Evolutionary conservation across 1,140 invertebrate species (phyloP), one percentile per base, ranked within the genome.

Genomic region (Monochamus saltuarius): DNA sequence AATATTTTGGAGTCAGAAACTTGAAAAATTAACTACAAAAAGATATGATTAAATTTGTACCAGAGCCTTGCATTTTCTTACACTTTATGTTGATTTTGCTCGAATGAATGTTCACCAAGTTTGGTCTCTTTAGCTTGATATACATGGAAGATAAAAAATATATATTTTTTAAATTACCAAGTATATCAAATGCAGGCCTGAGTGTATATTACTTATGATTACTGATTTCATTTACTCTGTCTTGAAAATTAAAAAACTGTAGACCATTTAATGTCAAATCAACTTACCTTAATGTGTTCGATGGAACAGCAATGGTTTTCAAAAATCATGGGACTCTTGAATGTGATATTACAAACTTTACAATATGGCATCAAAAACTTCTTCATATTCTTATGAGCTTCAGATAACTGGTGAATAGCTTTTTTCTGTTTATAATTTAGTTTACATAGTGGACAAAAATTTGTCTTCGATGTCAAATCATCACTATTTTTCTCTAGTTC

Each of bases 301-400:
- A 91, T 74, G 0, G 87, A 87, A 70, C 88, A 91, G 39, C 89
- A 83, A 75, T 92, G 90, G 60, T 86, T 88, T 71, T 91, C 89
- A 73, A 89, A 91, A 2, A 87, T 78, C 88, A 91, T 91, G 7
- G 89, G 88, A 58, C 88, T 89, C 54, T 88, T 87, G 75, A 90
- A 91, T 11, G 84, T 83, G 52, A 89, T 76, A 17, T 84, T 84
- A 73, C 87, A 89, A 37, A 86, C 79, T 64, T 85, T 85, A 67
- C 89, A 92, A 69, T 85, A 87, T 0, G 89, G 89, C 78, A 88
- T 85, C n/a, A 92, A 77, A 75, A 91, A 90, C 68, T 88, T 84
- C 72, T 89, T 89, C 80, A 92, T 91, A 65, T 87, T 87, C 71
- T 87, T 83, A 76, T 92, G 90, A 6, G 87, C 84, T 58, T 89